Base-by-base conservation (phyloP, 2,113 vertebrate species). In the Colistium nudipinnis region DNA sequence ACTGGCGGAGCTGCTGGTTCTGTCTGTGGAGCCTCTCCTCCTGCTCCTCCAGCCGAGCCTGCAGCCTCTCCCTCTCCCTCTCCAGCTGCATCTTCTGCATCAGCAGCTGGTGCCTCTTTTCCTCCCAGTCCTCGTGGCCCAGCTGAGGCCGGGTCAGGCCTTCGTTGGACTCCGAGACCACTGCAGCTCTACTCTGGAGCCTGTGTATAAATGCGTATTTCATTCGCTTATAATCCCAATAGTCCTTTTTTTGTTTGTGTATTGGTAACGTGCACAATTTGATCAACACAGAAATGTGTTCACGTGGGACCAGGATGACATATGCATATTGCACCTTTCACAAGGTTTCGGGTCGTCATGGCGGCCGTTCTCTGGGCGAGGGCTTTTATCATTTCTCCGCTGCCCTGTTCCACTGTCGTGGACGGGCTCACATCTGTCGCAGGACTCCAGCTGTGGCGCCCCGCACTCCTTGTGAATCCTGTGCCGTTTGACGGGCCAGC, bases 61-160 rank as follows among this genome's bases (percentile, higher is more conserved):
- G 96, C 53, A 99, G 94, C 68, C 76, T 90, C 35, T 98, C 95
- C 75, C 95, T 94, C 90, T 98, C 95, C 74, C 91, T 82, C 91
- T 98, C 96, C 78, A 99, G 90, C 84, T 97, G 96, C 89, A 95
- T 91, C 89, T 97, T 99, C 89, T 98, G 97, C 82, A 96, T 86
- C 76, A 97, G 84, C 49, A 99, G 90, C 53, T 93, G 92, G 61
- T 95, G 93, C 45, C 91, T 93, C 87, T 92, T 95, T 70, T 94
- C 94, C 82, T 95, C 94, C 54, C 94, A 95, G 41, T 94, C 67
- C 14, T 88, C 90, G 38, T 90, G 90, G 72, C 90, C 87, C 73
- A 87, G 43, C 22, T 56, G 70, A 47, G 88, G 78, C 19, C 56
- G 83, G 31, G 72, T 66, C 39, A 86, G 60, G 17, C 55, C 68